phyloP scores from a whole-genome alignment of 2,888 invertebrate genomes.

The Volucella inflata region DNA sequence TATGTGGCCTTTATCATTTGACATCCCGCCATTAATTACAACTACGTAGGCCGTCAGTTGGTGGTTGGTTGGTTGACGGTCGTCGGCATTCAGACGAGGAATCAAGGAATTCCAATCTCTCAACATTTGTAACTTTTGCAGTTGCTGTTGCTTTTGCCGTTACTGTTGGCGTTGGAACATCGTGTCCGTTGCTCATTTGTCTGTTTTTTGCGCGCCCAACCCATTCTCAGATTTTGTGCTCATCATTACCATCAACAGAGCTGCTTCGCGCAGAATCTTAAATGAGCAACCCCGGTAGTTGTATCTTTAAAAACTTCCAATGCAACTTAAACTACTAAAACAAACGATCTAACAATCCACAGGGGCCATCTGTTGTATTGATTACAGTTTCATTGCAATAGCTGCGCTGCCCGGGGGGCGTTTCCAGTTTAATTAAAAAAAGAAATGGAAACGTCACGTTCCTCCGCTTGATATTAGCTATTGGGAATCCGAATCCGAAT shows the following conservation, averaged over 20 bases:
- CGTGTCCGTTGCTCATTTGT: background rate
- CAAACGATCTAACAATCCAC: constrained; percentile 34
- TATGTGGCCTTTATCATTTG: constrained; percentile 66
- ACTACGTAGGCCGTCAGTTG: background rate
- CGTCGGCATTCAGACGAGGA: constrained; percentile 7
- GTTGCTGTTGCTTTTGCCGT: background rate
- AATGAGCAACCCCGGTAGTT: no score
- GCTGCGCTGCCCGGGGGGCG: constrained; percentile 21
- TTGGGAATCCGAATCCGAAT: no score
- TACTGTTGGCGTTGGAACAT: background rate
- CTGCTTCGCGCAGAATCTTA: no score
- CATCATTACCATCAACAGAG: no score
- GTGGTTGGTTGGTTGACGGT: background rate
- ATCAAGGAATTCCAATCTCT: constrained; percentile 30
- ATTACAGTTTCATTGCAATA: constrained; percentile 9
- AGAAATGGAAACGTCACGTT: constrained; percentile 25
- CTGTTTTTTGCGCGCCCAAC: constrained; percentile 9
- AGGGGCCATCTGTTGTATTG: constrained; percentile 17
- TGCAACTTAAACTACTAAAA: background rate
- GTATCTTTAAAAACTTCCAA: no score
- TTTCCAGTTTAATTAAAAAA: constrained; percentile 45
- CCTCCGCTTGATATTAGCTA: constrained; percentile 1
- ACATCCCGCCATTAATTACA: constrained; percentile 65
- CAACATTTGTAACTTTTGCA: constrained; percentile 15
- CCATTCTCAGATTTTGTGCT: background rate